Base-by-base conservation (phyloP, 2,888 invertebrate species). In the Orthosia incerta region DNA sequence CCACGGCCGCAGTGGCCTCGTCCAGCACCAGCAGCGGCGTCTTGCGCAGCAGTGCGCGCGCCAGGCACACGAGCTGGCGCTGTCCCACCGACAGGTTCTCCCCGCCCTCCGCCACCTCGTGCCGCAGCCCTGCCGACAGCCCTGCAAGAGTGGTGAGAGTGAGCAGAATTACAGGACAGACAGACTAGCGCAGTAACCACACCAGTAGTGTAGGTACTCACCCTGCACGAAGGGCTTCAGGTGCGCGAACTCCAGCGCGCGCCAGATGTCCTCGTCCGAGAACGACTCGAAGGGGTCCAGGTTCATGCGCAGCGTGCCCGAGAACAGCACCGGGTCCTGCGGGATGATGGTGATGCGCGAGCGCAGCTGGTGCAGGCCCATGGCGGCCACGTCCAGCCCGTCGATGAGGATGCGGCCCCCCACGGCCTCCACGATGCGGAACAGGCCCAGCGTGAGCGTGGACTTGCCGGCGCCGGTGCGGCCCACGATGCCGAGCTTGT, bases 271-370 rank as follows among this genome's bases (percentile, higher is more conserved):
- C 0, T 97, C 98, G 89, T 99, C 99, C 2, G 97, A 94, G 93
- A 98, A 97, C 3, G 93, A 93, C 85, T 97, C 97, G 94, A 99
- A 99, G 4, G 99, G 99, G 96, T 99, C 99, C 79, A 99, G 97
- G 96, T 99, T 99, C 95, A 98, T 97, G 66, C 99, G 97, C 85
- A 99, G 95, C 11, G 98, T 98, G 63, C 99, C 99, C 26, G 99
- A 99, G 96, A 99, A 99, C 76, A 99, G 96, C 61, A 99, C 98
- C 0, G 99, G 99, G 96, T 99, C 99, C 97, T 99, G 98, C 59
- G 98, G 98, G 92, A 98, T 99, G 90, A 99, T 98, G 57, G 99
- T 99, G 85, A 99, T 96, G 83, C 98, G 97, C 15, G 98, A 98
- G 74, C 99, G 97, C 81, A 99, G 95, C 89, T 98, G 98, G 93